Conservation (phyloP, 1,140 invertebrate species). For the Chrysopa pallens region DNA sequence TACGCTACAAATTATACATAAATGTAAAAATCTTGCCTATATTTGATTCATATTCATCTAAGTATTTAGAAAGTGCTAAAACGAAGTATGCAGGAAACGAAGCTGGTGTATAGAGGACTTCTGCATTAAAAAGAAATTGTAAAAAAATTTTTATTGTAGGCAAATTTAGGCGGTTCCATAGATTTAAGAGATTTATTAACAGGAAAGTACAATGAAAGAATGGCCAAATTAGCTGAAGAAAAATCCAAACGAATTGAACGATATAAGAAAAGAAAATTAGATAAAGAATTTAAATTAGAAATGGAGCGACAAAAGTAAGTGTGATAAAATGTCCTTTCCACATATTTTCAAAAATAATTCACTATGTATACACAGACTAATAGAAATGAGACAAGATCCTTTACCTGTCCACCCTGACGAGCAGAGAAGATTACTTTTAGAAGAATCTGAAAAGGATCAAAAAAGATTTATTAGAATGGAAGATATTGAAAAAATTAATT, state of each 20-base stretch:
- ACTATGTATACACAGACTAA: constrained; percentile 12
- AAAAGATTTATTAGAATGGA: constrained; percentile 13
- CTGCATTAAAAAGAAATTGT: too few species aligned
- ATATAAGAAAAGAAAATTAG: constrained; percentile 20
- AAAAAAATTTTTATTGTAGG: background rate
- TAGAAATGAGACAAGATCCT: constrained; percentile 23
- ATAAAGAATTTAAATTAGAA: constrained; percentile 7
- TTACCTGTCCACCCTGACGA: constrained; percentile 29
- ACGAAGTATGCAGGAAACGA: too few species aligned
- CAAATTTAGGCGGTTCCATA: constrained; percentile 23
- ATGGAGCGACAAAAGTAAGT: constrained; percentile 2
- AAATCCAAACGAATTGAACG: constrained; percentile 25
- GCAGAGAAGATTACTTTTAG: constrained; percentile 21
- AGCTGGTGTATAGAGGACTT: too few species aligned
- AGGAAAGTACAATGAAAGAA: constrained; percentile 13
- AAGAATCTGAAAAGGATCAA: constrained; percentile 15
- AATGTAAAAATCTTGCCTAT: too few species aligned
- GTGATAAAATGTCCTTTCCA: constrained; percentile 7
- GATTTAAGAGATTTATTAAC: constrained; percentile 26
- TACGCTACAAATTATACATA: too few species aligned
- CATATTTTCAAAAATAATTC: background rate
- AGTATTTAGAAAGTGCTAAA: too few species aligned
- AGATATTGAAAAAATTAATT: constrained; percentile 24
- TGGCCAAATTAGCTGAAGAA: constrained; percentile 28
- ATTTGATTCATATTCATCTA: too few species aligned